Evolutionary conservation across 2,797 vertebrate species (phyloP), one percentile per base, ranked within the genome.

Genomic region (Lagocephalus sceleratus): DNA sequence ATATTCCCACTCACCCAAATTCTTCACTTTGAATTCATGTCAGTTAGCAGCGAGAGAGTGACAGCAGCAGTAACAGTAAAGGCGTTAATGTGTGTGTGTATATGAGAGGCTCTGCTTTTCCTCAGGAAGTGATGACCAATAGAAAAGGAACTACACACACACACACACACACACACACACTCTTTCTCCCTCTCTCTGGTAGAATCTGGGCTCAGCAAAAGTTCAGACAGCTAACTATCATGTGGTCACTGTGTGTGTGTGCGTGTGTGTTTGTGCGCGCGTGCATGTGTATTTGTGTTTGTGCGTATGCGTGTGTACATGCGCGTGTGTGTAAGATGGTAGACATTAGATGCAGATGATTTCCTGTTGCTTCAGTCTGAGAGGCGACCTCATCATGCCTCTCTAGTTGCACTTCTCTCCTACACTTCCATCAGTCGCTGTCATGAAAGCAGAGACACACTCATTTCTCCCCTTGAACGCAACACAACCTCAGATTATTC

Each of bases 361-460:
- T 91, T 92, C 83, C 88, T 90, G 84, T 89, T 89, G 79, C 80
- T 87, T 90, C 83, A 87, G 66, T 65, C 62, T 83, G 55, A 68
- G 78, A 76, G 75, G 68, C 77, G 51, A 68, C 77, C 61, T 82
- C 73, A 70, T 78, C 72, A 73, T 87, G 83, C 77, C 81, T 58
- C 78, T 67, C 66, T 79, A 75, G 85, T 90, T 92, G 89, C 89
- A 89, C 90, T 92, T 92, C 88, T 90, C 86, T 77, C 71, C 76
- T 60, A 52, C 58, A 2, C 21, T 64, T 62, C 73, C 77, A 70
- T 75, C 74, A 70, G 67, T 75, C 51, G 22, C 45, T 60, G 73
- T 64, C 20, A 62, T 75, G 79, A 82, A 59, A 52, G 40, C 11
- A 0, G 68, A 69, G 72, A 75, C 60, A 25, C 55, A 66, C 44